Percentiles rank a stretch among this genome's conserved stretches.
phyloP scores from a whole-genome alignment of 2,797 vertebrate genomes.

The Hippopotamyrus pictus region DNA sequence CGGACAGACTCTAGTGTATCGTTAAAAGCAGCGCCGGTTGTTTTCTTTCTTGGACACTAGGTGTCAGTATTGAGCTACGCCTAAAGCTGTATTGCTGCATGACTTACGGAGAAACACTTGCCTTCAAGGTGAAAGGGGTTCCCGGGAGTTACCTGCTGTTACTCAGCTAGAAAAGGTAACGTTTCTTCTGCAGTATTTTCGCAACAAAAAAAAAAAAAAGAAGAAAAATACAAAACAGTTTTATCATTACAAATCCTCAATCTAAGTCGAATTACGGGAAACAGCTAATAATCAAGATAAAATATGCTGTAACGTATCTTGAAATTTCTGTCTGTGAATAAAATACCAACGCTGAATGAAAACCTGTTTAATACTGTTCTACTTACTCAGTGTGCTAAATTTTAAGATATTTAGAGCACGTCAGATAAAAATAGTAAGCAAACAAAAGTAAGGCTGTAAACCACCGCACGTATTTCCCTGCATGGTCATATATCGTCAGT shows the following conservation, averaged over 20 bases:
- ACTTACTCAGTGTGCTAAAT: background rate
- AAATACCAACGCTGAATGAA: background rate
- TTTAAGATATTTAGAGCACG: background rate
- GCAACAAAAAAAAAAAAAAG: background rate
- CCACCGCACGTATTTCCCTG: background rate
- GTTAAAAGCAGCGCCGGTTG: background rate
- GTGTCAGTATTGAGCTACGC: background rate
- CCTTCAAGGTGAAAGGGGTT: background rate
- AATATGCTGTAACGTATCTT: background rate
- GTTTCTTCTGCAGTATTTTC: background rate
- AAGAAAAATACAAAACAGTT: background rate
- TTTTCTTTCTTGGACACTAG: background rate
- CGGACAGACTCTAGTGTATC: background rate
- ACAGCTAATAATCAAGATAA: background rate
- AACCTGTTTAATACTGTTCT: background rate
- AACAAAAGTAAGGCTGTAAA: background rate
- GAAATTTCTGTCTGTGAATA: background rate
- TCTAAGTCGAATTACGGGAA: background rate
- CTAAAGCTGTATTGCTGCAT: background rate
- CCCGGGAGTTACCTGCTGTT: background rate
- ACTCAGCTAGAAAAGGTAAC: background rate
- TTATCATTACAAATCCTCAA: background rate
- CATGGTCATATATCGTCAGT: background rate
- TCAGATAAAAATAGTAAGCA: background rate
- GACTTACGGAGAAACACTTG: background rate